Evolutionary conservation across 2,113 vertebrate genomes (phyloP), one percentile per base, ranked within the genome.

Genomic region (Malaclemys terrapin): DNA sequence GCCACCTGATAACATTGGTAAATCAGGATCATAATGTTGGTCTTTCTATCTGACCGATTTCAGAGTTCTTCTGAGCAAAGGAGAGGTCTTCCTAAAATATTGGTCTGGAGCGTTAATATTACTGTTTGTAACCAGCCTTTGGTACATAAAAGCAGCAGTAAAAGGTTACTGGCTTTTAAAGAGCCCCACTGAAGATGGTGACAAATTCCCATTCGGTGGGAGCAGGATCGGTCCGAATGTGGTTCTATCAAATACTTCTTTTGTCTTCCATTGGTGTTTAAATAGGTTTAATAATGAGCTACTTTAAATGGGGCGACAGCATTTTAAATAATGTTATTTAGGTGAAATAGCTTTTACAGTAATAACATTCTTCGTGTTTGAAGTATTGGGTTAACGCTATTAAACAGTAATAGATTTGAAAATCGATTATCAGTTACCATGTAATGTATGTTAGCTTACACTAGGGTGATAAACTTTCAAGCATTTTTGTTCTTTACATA

Each of bases 361-460:
- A n/a, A 35, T 49, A 38, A 80, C 86, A 56, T 8, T 59, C 52
- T 82, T 59, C 50, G 53, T 45, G 89, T 85, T 85, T 29, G 95
- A 95, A 89, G 93, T 83, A 35, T 29, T 45, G 91, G 90, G 90
- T 95, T 59, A 50, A 87, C 88, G n/a, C 86, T 89, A 93, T 91
- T 97, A 96, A 95, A 94, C 91, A n/a, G 12, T 83, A 91, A 96
- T 88, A 94, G 95, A 96, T 97, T 96, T 95, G 85, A 94, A 96
- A 89, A 95, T 91, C 4, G 89, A 91, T 93, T 80, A 93, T 95
- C 87, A 76, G 91, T 93, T 93, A 94, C 94, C 94, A 87, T 91
- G 95, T 93, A 94, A 92, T 49, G 22, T 47, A 75, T 38, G 1
- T 84, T 93, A 57, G 80, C 65, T 65, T 85, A 88, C 86, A 42